phyloP scores from a whole-genome alignment of 1,140 invertebrate genomes.

The Brachionus calyciflorus region DNA sequence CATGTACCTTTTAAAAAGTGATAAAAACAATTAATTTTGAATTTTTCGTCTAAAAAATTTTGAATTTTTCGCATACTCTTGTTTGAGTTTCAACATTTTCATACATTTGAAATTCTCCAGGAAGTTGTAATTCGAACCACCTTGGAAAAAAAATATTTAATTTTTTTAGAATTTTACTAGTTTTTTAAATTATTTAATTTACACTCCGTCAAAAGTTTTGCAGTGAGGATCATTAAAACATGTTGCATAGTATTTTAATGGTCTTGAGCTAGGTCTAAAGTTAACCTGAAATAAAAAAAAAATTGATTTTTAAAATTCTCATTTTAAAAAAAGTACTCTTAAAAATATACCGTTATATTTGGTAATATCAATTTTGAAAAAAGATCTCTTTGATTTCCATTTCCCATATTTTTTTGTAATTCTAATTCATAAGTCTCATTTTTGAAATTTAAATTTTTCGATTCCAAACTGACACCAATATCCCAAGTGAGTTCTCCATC shows the following conservation, averaged over 20 bases:
- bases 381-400: not conserved
- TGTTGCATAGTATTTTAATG: not conserved
- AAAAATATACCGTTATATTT: not conserved
- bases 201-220: not conserved
- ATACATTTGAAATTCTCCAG: constrained; percentile 23
- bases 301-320: not conserved
- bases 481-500: not conserved
- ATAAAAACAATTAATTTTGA: not conserved
- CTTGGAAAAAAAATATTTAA: not conserved
- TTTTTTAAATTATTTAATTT: not conserved
- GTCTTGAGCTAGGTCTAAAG: not conserved
- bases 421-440: not conserved
- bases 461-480: not conserved
- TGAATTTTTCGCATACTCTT: not conserved
- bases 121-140: constrained; percentile 3
- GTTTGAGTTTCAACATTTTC: constrained; percentile 22
- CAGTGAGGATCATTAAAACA: constrained; percentile 32
- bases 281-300: not conserved
- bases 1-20: not conserved
- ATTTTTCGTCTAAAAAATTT: not conserved
- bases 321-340: not conserved
- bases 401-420: not conserved
- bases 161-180: not conserved
- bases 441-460: constrained; percentile 15
- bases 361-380: not conserved